Percentiles rank a stretch among this genome's conserved stretches.
phyloP scores from a whole-genome alignment of 2,888 invertebrate genomes.

The Leptinotarsa tumamoca region DNA sequence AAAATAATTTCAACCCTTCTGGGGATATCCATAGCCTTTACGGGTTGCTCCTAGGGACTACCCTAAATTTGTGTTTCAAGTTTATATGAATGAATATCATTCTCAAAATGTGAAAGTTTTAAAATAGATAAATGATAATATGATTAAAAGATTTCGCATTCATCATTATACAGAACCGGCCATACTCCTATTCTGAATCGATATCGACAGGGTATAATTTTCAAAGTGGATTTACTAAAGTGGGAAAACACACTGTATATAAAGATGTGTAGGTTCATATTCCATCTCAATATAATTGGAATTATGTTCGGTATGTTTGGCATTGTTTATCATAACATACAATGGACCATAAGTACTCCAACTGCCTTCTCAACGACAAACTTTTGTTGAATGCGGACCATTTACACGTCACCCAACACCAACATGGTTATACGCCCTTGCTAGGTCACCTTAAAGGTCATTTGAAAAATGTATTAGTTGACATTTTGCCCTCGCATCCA shows the following conservation, averaged over 20 bases:
- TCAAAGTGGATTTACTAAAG: not conserved
- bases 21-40: too few species aligned
- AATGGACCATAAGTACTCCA: constrained; percentile 18
- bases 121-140: too few species aligned
- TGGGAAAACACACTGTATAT: not conserved
- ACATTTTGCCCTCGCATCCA: constrained; percentile 41
- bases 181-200: too few species aligned
- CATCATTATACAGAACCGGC: too few species aligned
- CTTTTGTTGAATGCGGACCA: constrained; percentile 15
- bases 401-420: constrained; percentile 20
- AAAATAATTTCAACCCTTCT: too few species aligned
- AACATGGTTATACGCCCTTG: constrained; percentile 42
- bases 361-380: constrained; percentile 1
- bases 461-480: constrained; percentile 34
- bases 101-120: too few species aligned
- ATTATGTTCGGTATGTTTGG: constrained; percentile 6
- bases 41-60: too few species aligned
- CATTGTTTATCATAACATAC: constrained; percentile 11
- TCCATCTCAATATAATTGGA: not conserved
- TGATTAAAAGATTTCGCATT: too few species aligned
- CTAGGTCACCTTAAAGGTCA: constrained; percentile 46
- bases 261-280: not conserved
- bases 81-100: too few species aligned
- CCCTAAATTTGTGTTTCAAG: too few species aligned
- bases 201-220: not conserved